Percentiles rank a stretch among this genome's conserved stretches.
Evolutionary conservation across 2,797 vertebrate species (phyloP).

Genomic region (Avahi laniger): DNA sequence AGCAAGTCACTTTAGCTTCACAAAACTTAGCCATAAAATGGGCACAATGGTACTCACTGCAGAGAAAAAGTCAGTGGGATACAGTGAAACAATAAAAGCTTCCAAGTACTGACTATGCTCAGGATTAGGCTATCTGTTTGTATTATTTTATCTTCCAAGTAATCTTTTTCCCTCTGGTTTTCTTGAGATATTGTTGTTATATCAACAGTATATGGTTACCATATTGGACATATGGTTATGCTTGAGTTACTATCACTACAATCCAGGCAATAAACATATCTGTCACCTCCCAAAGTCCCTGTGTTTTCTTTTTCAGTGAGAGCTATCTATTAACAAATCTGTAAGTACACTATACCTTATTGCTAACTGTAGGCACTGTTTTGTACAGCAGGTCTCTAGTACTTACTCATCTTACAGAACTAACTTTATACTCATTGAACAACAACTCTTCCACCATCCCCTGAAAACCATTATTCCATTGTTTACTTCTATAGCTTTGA

Average conservation of each 20-base stretch:
- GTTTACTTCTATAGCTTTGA: neutral
- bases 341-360: neutral
- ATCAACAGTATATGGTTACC: too few relatives aligned
- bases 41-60: neutral
- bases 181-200: neutral
- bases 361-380: neutral
- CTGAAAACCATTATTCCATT: neutral
- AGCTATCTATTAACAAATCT: neutral
- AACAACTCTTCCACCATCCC: neutral
- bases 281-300: neutral
- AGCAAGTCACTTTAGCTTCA: neutral
- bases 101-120: neutral
- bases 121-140: neutral
- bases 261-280: neutral
- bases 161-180: neutral
- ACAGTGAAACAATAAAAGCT: neutral
- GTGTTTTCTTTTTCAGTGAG: neutral
- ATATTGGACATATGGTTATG: neutral
- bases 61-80: neutral
- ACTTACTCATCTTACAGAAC: neutral
- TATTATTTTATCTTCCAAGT: neutral
- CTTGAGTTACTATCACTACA: neutral
- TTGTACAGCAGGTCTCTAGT: neutral
- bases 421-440: neutral
- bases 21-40: neutral